These are phyloP conservation scores for Agrochola circellaris DNA, from an alignment of 2,888 invertebrate genomes.

Conservation along the genomic window DNA sequence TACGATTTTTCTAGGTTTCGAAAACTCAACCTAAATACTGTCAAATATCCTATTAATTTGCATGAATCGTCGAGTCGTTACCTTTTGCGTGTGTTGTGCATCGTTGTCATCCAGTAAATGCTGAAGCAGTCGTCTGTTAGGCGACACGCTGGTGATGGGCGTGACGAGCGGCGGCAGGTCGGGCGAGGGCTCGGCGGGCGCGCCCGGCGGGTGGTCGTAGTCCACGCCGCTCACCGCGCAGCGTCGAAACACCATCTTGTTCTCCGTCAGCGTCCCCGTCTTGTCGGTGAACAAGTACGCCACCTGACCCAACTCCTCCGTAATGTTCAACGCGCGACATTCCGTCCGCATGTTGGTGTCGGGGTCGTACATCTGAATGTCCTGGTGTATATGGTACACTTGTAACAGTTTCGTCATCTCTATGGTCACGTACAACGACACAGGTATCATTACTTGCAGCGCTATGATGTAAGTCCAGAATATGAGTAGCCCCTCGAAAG, in stretches of 20 bases:
- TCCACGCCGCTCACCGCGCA: slow-evolving; percentile 97
- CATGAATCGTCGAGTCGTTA: slow-evolving; percentile 56
- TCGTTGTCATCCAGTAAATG: slow-evolving; percentile 84
- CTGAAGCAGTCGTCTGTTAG: slow-evolving; percentile 84
- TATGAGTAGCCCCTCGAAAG: slow-evolving; percentile 95
- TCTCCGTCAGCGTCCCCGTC: slow-evolving; percentile 99
- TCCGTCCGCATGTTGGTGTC: slow-evolving; percentile 94
- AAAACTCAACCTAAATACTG: not conserved
- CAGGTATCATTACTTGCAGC: slow-evolving; percentile 98
- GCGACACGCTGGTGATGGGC: slow-evolving; percentile 87
- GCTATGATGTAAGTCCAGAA: slow-evolving; percentile 99
- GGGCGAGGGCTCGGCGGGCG: slow-evolving; percentile 92
- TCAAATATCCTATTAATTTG: not conserved
- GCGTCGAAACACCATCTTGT: slow-evolving; percentile 98
- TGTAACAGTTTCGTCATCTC: slow-evolving; percentile 99
- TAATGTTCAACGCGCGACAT: slow-evolving; percentile 98
- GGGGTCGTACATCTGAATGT: slow-evolving; percentile 96
- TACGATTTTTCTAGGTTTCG: not conserved
- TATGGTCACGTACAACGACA: slow-evolving; percentile 98
- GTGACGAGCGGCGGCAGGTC: slow-evolving; percentile 88
- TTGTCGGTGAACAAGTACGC: slow-evolving; percentile 98
- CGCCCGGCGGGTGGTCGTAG: slow-evolving; percentile 95
- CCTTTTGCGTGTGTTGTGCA: slow-evolving; percentile 92
- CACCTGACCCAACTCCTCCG: slow-evolving; percentile 98
- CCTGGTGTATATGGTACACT: slow-evolving; percentile 98